phyloP scores from a whole-genome alignment of 1,140 invertebrate species.

The Chrysomallon squamiferum region DNA sequence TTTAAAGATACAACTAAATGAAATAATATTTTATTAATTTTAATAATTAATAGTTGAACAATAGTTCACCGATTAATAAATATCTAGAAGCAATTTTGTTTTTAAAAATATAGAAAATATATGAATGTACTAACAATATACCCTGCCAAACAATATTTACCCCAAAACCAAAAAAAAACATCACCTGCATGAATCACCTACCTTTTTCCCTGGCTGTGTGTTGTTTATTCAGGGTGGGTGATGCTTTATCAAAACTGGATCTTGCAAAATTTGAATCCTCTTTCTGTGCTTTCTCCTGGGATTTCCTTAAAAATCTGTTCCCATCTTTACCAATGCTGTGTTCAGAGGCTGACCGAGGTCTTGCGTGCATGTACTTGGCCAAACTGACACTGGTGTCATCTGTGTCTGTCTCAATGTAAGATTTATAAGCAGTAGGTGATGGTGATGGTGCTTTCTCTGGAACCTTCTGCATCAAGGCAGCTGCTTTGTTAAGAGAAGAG shows the following conservation, averaged over 20 bases:
- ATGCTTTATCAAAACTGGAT: not conserved
- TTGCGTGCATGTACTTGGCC: constrained; percentile 7
- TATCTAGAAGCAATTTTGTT: no score
- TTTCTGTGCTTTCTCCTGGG: not conserved
- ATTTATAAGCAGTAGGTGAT: not conserved
- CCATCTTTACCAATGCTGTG: constrained; percentile 37
- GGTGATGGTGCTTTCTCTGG: not conserved
- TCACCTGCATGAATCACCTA: not conserved
- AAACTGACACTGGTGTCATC: constrained; percentile 22
- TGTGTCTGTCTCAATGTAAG: constrained; percentile 33
- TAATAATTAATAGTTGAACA: no score
- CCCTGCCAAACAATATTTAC: no score
- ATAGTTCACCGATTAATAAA: no score
- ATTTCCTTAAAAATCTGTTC: constrained; percentile 44
- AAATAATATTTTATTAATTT: no score
- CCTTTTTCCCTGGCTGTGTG: not conserved
- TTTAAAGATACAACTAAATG: no score
- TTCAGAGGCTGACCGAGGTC: constrained; percentile 27
- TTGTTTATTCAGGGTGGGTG: constrained; percentile 4
- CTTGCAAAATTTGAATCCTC: not conserved
- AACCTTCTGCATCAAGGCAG: not conserved
- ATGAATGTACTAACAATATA: no score
- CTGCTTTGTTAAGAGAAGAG: not conserved
- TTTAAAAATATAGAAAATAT: no score
- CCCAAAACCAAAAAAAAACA: no score